Conservation (phyloP, 1,140 invertebrate species). For the Heterodera carotae region DNA sequence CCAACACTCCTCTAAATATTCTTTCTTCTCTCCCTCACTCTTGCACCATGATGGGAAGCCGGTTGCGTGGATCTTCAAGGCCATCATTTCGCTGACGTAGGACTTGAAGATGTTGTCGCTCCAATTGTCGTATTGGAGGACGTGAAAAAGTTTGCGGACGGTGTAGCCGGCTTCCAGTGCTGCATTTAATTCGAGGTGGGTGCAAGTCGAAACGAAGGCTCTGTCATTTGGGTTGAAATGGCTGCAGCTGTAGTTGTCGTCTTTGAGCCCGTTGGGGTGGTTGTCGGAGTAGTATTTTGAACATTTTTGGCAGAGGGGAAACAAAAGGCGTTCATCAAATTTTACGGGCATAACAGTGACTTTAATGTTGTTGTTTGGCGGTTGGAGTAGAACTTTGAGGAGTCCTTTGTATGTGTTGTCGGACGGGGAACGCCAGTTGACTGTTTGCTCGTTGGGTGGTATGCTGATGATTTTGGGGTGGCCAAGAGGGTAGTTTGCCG, state of each 20-base stretch:
- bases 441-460: background rate
- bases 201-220: conserved; percentile 6
- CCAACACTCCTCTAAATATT: background rate
- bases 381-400: conserved; percentile 1
- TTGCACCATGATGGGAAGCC: background rate
- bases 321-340: conserved; percentile 22
- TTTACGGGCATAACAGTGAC: conserved; percentile 20
- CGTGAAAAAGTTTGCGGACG: conserved; percentile 5
- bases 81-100: conserved; percentile 1
- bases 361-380: conserved; percentile 2
- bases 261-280: background rate
- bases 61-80: conserved; percentile 13
- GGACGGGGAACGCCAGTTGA: background rate
- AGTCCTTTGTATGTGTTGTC: conserved; percentile 9
- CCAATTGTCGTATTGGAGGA: conserved; percentile 17
- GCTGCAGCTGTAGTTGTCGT: background rate
- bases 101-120: background rate
- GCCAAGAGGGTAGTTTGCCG: background rate
- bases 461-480: conserved; percentile 12
- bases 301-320: conserved; percentile 3
- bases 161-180: conserved; percentile 9
- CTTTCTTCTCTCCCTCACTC: background rate
- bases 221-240: background rate
- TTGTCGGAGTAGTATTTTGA: background rate
- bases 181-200: background rate